These are phyloP conservation scores for Conopomorpha cramerella DNA, from an alignment of 1,140 invertebrate genomes.

Conservation along the genomic window DNA sequence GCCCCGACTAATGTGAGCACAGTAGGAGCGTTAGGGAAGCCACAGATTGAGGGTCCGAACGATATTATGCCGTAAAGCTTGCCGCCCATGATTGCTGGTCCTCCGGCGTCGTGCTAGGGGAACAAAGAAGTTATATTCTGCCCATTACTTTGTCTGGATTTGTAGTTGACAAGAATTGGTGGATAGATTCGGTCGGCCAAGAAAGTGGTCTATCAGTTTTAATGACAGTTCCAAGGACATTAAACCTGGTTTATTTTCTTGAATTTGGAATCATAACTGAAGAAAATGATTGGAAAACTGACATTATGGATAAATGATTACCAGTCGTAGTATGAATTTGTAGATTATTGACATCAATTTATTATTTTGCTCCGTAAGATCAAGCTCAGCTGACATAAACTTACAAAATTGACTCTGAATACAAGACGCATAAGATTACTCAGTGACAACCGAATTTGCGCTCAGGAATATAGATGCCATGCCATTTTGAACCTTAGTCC, in stretches of 20 bases:
- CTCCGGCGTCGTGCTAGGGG: slow-evolving; percentile 23
- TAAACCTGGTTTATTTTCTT: neutral
- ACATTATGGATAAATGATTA: no score
- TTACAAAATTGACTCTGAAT: no score
- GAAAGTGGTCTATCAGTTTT: no score
- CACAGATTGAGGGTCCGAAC: slow-evolving; percentile 32
- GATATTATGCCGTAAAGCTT: slow-evolving; percentile 40
- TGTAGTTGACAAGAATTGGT: neutral
- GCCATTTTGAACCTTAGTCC: no score
- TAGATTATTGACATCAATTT: no score
- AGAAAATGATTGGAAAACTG: neutral
- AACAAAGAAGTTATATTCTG: neutral
- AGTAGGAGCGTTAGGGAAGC: slow-evolving; percentile 32
- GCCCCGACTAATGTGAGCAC: slow-evolving; percentile 40
- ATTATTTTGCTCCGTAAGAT: no score
- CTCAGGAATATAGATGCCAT: no score
- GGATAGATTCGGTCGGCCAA: neutral
- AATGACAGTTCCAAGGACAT: no score
- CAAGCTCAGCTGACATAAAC: no score
- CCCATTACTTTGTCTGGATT: neutral
- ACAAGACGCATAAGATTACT: no score
- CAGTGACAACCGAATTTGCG: no score
- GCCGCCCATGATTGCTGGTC: slow-evolving; percentile 29
- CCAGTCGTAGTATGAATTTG: no score
- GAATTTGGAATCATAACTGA: neutral